These are phyloP conservation scores for Apodemus agrarius DNA, from an alignment of 2,797 vertebrate genomes.

Conservation along the genomic window DNA sequence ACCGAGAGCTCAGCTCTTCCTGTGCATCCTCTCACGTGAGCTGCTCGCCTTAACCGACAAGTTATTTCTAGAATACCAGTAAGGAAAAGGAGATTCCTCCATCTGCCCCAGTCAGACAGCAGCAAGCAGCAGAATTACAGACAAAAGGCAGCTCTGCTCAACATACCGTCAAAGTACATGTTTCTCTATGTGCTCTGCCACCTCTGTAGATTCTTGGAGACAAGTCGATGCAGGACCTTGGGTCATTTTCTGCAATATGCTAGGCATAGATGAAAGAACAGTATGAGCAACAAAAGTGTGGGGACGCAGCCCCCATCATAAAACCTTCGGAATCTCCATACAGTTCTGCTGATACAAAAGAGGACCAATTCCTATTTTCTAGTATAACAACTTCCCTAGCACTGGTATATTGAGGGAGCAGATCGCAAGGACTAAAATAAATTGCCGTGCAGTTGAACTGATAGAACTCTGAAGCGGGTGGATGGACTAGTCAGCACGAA, in stretches of 20 bases:
- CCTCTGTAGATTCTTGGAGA: background rate
- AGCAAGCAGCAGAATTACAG: background rate
- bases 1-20: background rate
- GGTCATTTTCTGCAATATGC: constrained; percentile 17
- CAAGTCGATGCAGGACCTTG: background rate
- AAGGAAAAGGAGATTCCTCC: background rate
- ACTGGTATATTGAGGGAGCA: constrained; percentile 71
- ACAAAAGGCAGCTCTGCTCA: background rate
- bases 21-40: background rate
- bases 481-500: constrained; percentile 40
- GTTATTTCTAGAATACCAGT: background rate
- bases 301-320: background rate
- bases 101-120: background rate
- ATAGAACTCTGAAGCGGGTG: constrained; percentile 43
- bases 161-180: background rate
- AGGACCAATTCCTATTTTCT: constrained; percentile 76
- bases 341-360: constrained; percentile 23
- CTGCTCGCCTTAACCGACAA: background rate
- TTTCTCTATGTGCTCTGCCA: background rate
- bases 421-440: constrained; percentile 70
- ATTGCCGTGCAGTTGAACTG: constrained; percentile 36
- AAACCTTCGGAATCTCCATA: constrained; percentile 14
- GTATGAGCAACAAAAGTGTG: background rate
- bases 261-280: background rate
- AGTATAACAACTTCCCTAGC: constrained; percentile 77